Evolutionary conservation across 2,113 vertebrate genomes (phyloP).

Genomic region (Myrmophylax atrothorax): DNA sequence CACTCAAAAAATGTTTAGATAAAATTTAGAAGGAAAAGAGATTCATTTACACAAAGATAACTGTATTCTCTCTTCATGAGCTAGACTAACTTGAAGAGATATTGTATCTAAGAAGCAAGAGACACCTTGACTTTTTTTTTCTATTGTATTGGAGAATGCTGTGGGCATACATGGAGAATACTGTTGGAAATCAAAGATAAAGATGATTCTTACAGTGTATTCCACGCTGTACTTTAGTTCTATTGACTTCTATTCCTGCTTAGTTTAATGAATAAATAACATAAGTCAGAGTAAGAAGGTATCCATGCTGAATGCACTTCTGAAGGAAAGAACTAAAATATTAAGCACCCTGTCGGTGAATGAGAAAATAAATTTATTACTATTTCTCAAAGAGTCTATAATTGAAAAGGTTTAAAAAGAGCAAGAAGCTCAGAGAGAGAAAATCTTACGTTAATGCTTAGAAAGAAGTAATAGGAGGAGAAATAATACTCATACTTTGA

Average conservation of each 20-base stretch:
- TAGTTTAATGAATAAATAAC: neutral
- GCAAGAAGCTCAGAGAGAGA: neutral
- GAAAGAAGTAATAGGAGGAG: neutral
- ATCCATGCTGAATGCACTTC: neutral
- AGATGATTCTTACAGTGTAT: neutral
- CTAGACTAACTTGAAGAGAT: neutral
- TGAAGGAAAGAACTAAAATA: constrained; percentile 7
- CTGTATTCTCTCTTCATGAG: neutral
- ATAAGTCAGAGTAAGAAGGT: neutral
- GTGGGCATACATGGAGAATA: too few relatives aligned
- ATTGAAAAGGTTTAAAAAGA: neutral
- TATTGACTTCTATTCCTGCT: neutral
- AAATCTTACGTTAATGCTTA: neutral
- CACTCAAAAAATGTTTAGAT: neutral
- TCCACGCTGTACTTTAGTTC: neutral
- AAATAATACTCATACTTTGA: neutral
- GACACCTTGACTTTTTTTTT: neutral
- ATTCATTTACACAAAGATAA: neutral
- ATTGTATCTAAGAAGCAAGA: neutral
- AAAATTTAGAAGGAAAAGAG: neutral
- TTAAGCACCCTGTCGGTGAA: neutral
- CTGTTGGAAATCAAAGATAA: neutral
- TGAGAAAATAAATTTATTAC: neutral
- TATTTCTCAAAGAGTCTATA: neutral
- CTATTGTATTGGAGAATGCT: neutral